Conservation (phyloP, 2,888 invertebrate genomes). For the Agonopterix alstromeriana region DNA sequence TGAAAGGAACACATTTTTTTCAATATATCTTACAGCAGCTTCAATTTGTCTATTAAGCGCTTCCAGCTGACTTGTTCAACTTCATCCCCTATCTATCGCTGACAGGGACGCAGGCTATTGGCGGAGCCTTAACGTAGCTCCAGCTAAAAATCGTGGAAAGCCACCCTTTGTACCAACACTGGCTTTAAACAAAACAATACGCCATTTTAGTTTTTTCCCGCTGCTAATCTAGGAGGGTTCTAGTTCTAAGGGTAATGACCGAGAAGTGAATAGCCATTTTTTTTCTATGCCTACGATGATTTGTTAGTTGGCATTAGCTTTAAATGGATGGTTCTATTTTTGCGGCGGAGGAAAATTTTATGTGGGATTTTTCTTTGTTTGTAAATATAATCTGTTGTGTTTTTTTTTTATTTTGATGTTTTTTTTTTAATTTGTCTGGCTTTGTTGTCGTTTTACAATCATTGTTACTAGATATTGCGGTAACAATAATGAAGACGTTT, state of each 20-base stretch:
- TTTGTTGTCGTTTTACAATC: no score
- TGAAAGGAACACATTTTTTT: no score
- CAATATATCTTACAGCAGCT: constrained; percentile 13
- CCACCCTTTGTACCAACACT: constrained; percentile 60
- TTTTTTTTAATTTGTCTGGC: no score
- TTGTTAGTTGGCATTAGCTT: constrained; percentile 6
- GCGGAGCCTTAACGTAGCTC: constrained; percentile 42
- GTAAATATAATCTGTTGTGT: neutral
- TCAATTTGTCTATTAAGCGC: constrained; percentile 53
- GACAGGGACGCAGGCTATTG: constrained; percentile 45
- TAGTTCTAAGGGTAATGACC: constrained; percentile 52
- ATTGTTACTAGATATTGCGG: no score
- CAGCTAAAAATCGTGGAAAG: constrained; percentile 55
- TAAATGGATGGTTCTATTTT: neutral
- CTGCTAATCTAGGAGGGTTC: constrained; percentile 57
- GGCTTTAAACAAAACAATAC: constrained; percentile 57
- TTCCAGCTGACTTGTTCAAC: constrained; percentile 36
- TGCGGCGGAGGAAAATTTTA: no score
- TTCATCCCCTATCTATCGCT: constrained; percentile 60
- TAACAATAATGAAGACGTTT: no score
- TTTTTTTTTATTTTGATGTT: neutral
- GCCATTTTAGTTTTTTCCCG: constrained; percentile 57
- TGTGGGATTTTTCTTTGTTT: neutral
- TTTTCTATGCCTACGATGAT: constrained; percentile 14
- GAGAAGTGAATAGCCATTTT: constrained; percentile 24